phyloP scores from a whole-genome alignment of 1,140 invertebrate species.

The Meteorus sp. region DNA sequence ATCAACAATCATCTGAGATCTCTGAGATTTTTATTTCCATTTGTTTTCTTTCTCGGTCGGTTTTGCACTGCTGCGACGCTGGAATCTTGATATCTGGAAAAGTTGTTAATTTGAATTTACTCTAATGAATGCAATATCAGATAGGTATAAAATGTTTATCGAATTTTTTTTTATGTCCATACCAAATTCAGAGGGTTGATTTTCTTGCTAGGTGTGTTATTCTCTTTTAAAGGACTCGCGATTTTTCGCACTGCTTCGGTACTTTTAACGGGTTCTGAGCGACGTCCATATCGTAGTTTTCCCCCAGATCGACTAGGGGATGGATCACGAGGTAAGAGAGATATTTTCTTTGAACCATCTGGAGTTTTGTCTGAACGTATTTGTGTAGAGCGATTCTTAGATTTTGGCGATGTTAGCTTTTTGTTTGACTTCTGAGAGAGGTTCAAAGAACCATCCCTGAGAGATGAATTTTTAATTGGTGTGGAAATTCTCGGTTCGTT shows the following conservation, averaged over 20 bases:
- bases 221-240: slow-evolving; percentile 36
- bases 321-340: neutral
- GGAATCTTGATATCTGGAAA: slow-evolving; percentile 33
- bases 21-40: neutral
- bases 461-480: too few species aligned
- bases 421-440: too few species aligned
- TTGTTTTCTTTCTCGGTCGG: slow-evolving; percentile 36
- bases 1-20: too few species aligned
- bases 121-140: slow-evolving; percentile 2
- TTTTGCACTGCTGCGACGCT: slow-evolving; percentile 21
- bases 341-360: neutral
- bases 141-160: neutral
- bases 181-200: slow-evolving; percentile 41
- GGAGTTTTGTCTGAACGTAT: neutral
- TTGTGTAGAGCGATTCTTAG: neutral
- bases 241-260: neutral
- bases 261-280: neutral
- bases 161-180: slow-evolving; percentile 14
- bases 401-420: too few species aligned
- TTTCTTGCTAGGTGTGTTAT: slow-evolving; percentile 32
- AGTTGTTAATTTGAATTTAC: slow-evolving; percentile 22
- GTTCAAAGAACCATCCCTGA: too few species aligned
- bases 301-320: neutral
- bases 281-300: neutral
- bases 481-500: slow-evolving; percentile 13